These are phyloP conservation scores for Verasper variegatus DNA, from an alignment of 2,113 vertebrate genomes.

Conservation along the genomic window DNA sequence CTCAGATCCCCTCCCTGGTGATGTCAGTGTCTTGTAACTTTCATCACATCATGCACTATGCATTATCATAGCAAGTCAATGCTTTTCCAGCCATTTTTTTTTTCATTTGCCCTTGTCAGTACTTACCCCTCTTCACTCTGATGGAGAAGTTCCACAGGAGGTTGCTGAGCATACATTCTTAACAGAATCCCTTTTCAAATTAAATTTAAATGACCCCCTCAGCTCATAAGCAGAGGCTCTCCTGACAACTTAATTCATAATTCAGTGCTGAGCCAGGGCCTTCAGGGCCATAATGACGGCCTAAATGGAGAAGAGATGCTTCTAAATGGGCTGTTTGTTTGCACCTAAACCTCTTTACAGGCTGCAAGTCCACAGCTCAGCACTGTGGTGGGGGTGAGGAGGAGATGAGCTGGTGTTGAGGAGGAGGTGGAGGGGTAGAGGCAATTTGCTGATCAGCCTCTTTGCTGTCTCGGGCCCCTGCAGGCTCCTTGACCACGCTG, in stretches of 20 bases:
- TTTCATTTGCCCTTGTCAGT: conserved; percentile 68
- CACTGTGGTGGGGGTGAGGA: conserved; percentile 63
- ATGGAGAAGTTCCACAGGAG: conserved; percentile 72
- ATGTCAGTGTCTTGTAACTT: conserved; percentile 51
- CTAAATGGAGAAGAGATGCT: conserved; percentile 78
- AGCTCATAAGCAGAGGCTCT: conserved; percentile 83
- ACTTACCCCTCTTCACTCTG: conserved; percentile 56
- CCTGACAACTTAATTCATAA: conserved; percentile 85
- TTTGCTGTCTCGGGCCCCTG: conserved; percentile 48
- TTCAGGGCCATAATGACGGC: conserved; percentile 74
- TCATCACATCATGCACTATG: conserved; percentile 31
- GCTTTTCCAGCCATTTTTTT: conserved; percentile 57
- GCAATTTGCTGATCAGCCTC: conserved; percentile 69
- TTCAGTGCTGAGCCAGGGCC: conserved; percentile 83
- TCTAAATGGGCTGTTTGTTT: conserved; percentile 82
- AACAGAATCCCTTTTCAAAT: conserved; percentile 87
- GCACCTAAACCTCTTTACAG: conserved; percentile 81
- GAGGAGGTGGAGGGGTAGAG: conserved; percentile 38
- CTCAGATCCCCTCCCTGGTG: conserved; percentile 38
- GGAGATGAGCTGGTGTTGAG: neutral
- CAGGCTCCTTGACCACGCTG: conserved; percentile 30
- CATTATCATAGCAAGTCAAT: conserved; percentile 42
- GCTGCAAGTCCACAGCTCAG: conserved; percentile 81
- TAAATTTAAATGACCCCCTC: conserved; percentile 84
- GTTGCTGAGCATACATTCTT: conserved; percentile 81